Conservation (phyloP, 2,888 invertebrate genomes). For the Octodonta nipae region DNA sequence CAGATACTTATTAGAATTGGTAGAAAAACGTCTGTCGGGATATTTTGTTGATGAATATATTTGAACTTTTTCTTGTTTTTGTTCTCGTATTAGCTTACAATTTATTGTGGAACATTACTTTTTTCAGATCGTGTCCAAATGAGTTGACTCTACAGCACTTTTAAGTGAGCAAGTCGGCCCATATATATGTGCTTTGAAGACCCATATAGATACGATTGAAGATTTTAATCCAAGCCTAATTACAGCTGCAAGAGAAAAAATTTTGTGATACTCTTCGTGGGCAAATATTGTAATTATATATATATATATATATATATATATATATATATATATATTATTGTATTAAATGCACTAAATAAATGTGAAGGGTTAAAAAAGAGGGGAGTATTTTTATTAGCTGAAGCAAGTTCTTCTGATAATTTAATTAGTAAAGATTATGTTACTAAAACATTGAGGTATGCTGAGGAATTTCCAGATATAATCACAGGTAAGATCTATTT, state of each 20-base stretch:
- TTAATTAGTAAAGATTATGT: conserved; percentile 52
- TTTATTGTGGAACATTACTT: too few species aligned
- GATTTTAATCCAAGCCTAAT: conserved; percentile 61
- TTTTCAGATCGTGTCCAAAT: too few species aligned
- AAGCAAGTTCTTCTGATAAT: conserved; percentile 67
- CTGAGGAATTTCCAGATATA: conserved; percentile 54
- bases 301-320: too few species aligned
- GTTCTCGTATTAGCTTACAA: too few species aligned
- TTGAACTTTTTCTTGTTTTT: too few species aligned
- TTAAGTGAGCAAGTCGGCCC: conserved; percentile 70
- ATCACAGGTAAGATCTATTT: conserved; percentile 58
- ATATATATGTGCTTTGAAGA: conserved; percentile 76
- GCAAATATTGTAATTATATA: conserved; percentile 88
- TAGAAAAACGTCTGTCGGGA: too few species aligned
- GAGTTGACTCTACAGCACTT: too few species aligned
- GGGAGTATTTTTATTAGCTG: conserved; percentile 70
- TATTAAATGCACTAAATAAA: conserved; percentile 41
- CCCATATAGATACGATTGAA: conserved; percentile 76
- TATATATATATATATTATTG: conserved; percentile 71
- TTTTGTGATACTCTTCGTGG: conserved; percentile 75
- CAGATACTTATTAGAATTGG: too few species aligned
- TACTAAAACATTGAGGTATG: conserved; percentile 58
- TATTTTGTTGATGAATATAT: too few species aligned
- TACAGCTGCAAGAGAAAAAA: too few species aligned
- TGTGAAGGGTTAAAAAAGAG: conserved; percentile 32